Evolutionary conservation across 2,888 invertebrate species (phyloP), one percentile per base, ranked within the genome.

Genomic region (Agriopis aurantiaria): DNA sequence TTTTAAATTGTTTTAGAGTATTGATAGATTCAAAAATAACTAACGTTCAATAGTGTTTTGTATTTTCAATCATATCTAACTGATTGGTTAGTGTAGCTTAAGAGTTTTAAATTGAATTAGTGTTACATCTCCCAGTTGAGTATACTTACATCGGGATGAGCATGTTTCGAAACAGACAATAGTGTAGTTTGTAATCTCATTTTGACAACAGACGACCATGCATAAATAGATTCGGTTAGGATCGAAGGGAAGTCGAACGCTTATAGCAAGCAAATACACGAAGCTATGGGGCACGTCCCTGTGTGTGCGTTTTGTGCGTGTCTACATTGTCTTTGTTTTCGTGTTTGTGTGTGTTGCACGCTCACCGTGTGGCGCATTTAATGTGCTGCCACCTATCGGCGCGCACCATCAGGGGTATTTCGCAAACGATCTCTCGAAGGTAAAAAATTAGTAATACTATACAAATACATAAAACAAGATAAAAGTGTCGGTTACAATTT

Each of bases 371-470:
- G 93, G 93, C 94, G 93, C 93, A 91, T 91, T 85, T 88, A 88
- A 88, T 88, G 86, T 90, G 92, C 93, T 91, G 91, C 92, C 92
- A 89, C 81, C 91, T 91, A 88, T 89, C 93, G 92, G 89, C 93
- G 93, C 89, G 90, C 92, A 88, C 90, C 93, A 89, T 88, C 94
- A 97, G 97, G 97, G 96, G 97, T 97, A 96, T 97, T 97, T 97
- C 97, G 97, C 97, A 97, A 97, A 97, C 97, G 97, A 97, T 97
- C 97, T 96, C 97, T 97, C 97, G 97, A 97, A 97, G 97, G 97
- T 97, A 97, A 97, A 96, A 96, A 96, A 88, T 85, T 91, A 90
- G 88, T 89, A 87, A 87, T 91, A 89, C 85, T 90, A 86, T 88
- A 88, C 86, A 87, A 88, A 85, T 87, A 84, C 77, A 83, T 80